phyloP scores from a whole-genome alignment of 2,797 vertebrate genomes.

The Hemitrygon akajei region DNA sequence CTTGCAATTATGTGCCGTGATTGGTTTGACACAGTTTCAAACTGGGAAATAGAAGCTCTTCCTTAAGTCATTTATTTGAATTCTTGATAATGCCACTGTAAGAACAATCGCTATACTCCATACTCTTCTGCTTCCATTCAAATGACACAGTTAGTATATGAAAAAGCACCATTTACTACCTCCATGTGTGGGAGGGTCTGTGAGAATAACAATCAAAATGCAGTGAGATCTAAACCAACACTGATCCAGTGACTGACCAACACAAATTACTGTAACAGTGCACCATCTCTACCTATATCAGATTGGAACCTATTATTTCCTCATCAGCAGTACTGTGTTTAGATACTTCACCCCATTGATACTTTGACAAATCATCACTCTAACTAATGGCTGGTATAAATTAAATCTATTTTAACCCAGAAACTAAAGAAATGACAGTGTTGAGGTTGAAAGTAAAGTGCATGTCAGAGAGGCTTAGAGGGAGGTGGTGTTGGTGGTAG shows the following conservation, averaged over 20 bases:
- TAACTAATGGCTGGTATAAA: background rate
- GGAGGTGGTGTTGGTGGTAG: background rate
- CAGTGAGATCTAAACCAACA: slow-evolving; percentile 9
- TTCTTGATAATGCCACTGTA: background rate
- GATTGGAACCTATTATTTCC: background rate
- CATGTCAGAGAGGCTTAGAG: no score
- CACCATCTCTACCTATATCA: background rate
- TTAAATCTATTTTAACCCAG: background rate
- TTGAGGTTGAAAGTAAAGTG: background rate
- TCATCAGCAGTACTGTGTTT: background rate
- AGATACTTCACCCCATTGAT: background rate
- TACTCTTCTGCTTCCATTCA: background rate
- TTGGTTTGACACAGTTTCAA: slow-evolving; percentile 13
- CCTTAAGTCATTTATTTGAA: slow-evolving; percentile 11
- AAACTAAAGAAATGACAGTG: background rate
- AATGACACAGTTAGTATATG: background rate
- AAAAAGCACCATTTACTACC: background rate
- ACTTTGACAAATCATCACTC: slow-evolving; percentile 12
- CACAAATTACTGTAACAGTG: background rate
- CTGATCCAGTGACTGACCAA: background rate
- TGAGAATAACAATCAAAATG: background rate
- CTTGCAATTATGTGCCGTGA: slow-evolving; percentile 13
- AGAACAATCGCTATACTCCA: background rate
- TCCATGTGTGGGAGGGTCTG: background rate
- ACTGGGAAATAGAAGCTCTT: background rate